These are phyloP conservation scores for Dipodomys spectabilis DNA, from an alignment of 2,113 vertebrate genomes.

Conservation along the genomic window DNA sequence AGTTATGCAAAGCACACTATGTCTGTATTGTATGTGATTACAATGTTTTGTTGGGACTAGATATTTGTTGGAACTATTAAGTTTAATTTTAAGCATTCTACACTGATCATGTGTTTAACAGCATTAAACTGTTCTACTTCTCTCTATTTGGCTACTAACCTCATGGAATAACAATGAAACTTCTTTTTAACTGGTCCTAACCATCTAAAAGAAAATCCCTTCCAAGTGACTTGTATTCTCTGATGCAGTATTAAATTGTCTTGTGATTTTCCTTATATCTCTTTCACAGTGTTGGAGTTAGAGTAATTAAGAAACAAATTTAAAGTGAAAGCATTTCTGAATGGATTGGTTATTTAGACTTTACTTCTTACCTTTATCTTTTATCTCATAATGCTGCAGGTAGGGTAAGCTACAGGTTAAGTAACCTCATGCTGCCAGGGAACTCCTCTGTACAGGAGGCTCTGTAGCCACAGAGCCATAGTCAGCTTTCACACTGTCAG, in stretches of 20 bases:
- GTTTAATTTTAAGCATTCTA: slow-evolving; percentile 73
- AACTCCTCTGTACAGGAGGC: not conserved
- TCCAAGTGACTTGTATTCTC: slow-evolving; percentile 43
- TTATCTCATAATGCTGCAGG: not conserved
- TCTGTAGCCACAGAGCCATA: not conserved
- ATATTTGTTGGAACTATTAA: slow-evolving; percentile 66
- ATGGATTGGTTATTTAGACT: not conserved
- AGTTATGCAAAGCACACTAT: not conserved
- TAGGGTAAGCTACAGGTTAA: not conserved
- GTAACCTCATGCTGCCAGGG: not conserved
- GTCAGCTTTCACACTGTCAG: not conserved
- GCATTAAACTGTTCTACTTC: slow-evolving; percentile 69
- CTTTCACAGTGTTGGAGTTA: slow-evolving; percentile 26
- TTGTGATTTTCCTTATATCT: slow-evolving; percentile 19
- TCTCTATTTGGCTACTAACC: slow-evolving; percentile 56
- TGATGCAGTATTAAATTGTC: slow-evolving; percentile 50
- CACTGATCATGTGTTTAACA: slow-evolving; percentile 72
- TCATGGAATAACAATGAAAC: slow-evolving; percentile 68
- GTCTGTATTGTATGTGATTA: not conserved
- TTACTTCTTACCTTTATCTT: slow-evolving; percentile 8
- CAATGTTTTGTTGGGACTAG: slow-evolving; percentile 49
- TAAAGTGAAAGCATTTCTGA: slow-evolving; percentile 45
- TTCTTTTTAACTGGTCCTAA: slow-evolving; percentile 50
- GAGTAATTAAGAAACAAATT: slow-evolving; percentile 1
- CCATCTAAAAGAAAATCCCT: slow-evolving; percentile 18